Evolutionary conservation across 2,113 vertebrate genomes (phyloP), one percentile per base, ranked within the genome.

Genomic region (Ictidomys tridecemlineatus): DNA sequence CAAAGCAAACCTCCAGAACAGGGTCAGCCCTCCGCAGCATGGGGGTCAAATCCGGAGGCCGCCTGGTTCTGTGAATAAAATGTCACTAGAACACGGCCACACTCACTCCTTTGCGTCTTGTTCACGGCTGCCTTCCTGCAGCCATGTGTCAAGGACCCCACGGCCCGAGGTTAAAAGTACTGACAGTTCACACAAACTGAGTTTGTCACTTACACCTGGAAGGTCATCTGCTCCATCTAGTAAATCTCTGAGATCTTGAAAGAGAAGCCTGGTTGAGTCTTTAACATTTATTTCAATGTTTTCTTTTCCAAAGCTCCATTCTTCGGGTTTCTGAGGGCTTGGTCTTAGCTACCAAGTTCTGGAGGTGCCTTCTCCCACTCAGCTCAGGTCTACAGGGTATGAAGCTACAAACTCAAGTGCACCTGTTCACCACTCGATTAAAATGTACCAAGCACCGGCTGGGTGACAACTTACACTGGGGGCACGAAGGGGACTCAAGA

Each of bases 51-150:
- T 86, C 67, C 51, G 76, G 89, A 32, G 4, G 56, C 51, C 20
- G n/a, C 69, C 42, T 72, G 20, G 22, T 90, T 94, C 83, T 82
- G 39, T 45, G 69, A 88, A 93, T 8, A 69, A 74, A 92, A 48
- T 61, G 87, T 87, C 65, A 74, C 0, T 48, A 9, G 32, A n/a
- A 77, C 51, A 89, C 9, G 76, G 61, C 5, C 65, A 32, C n/a
- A 30, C 16, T 51, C 45, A 30, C 37, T 85, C 34, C 84, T 58
- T 51, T 9, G n/a, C n/a, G n/a, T n/a, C n/a, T n/a, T n/a, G 4
- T 28, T 24, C 39, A 2, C 12, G 22, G 73, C 6, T 73, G 45
- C 53, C 84, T 89, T 93, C 8, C 58, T 42, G 1, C 37, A 79
- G 45, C 45, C 10, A 28, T 28, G 51, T 80, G 61, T 89, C 51